phyloP scores from a whole-genome alignment of 1,140 invertebrate species.

The Trachymyrmex cornetzi region DNA sequence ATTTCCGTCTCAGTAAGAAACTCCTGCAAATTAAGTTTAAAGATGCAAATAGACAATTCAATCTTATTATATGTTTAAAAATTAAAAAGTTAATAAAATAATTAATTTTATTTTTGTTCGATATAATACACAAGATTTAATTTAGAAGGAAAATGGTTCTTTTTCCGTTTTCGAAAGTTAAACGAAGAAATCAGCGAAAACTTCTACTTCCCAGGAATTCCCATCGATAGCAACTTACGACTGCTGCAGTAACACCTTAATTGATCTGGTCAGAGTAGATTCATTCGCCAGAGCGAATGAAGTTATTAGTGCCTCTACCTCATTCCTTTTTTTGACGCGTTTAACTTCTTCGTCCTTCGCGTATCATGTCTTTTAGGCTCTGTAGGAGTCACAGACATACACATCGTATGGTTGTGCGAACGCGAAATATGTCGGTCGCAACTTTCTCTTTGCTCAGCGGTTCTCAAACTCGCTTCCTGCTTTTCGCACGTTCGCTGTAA shows the following conservation, averaged over 20 bases:
- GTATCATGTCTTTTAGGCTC: conserved; percentile 57
- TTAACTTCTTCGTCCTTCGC: conserved; percentile 31
- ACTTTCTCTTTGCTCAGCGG: conserved; percentile 84
- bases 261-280: conserved; percentile 59
- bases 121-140: not conserved
- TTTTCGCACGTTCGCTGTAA: conserved; percentile 64
- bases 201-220: conserved; percentile 34
- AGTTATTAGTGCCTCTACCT: conserved; percentile 63
- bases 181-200: conserved; percentile 10
- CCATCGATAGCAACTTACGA: conserved; percentile 32
- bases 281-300: conserved; percentile 64
- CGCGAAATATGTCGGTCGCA: conserved; percentile 86
- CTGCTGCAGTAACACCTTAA: conserved; percentile 67
- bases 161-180: not conserved
- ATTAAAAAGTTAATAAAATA: not conserved
- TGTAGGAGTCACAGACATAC: conserved; percentile 24
- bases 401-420: conserved; percentile 75
- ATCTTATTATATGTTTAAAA: not conserved
- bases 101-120: not conserved
- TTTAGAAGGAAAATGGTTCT: not conserved
- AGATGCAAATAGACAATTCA: not conserved
- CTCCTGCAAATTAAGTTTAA: not conserved
- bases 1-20: not conserved
- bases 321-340: conserved; percentile 11
- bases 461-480: conserved; percentile 85